These are phyloP conservation scores for Psammodynastes pulverulentus DNA, from an alignment of 2,113 vertebrate genomes.

Conservation along the genomic window DNA sequence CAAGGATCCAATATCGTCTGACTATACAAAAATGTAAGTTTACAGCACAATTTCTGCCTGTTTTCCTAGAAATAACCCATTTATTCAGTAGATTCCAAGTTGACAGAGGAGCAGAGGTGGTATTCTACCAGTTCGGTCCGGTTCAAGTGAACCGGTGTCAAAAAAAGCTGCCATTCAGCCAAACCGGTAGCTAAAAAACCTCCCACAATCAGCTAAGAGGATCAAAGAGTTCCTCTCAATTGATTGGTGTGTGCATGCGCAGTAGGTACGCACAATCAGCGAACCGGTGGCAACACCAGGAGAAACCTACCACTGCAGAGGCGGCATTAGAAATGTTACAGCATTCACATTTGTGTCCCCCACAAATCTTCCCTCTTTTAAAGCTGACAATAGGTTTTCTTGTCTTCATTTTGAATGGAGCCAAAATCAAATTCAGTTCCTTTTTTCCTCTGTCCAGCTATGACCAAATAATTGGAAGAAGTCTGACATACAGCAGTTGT, in stretches of 20 bases:
- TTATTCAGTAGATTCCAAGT: not conserved
- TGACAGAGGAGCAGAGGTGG: not conserved
- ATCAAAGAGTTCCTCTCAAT: too few relatives aligned
- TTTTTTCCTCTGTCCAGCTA: not conserved
- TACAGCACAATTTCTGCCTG: not conserved
- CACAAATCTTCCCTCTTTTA: rapidly evolving
- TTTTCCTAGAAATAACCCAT: not conserved
- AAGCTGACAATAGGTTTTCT: not conserved
- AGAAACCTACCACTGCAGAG: too few relatives aligned
- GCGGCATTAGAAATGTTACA: not conserved
- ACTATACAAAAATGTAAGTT: not conserved
- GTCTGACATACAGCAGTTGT: not conserved
- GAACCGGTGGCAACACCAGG: too few relatives aligned
- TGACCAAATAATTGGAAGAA: not conserved
- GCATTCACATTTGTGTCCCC: not conserved
- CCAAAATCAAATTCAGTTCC: not conserved
- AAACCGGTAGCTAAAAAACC: too few relatives aligned
- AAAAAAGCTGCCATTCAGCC: too few relatives aligned
- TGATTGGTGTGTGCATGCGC: too few relatives aligned
- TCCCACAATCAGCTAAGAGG: too few relatives aligned
- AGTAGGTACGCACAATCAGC: too few relatives aligned
- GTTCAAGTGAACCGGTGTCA: too few relatives aligned
- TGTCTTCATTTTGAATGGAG: not conserved
- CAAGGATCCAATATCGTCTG: not conserved
- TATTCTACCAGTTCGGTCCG: too few relatives aligned